phyloP scores from a whole-genome alignment of 2,888 invertebrate genomes.

The Falcaria lacertinaria region DNA sequence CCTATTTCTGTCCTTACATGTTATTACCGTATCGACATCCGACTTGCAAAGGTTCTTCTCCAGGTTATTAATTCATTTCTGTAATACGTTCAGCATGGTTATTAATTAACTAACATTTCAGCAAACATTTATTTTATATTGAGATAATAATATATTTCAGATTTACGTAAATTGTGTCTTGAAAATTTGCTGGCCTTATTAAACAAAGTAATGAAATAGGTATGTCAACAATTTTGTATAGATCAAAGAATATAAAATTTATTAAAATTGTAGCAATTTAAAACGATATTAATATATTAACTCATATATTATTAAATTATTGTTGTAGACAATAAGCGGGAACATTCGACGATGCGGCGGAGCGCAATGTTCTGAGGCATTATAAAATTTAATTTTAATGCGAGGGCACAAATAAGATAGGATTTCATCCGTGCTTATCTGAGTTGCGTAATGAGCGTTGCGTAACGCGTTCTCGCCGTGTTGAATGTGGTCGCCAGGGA shows the following conservation, averaged over 20 bases:
- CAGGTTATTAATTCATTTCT: conserved; percentile 7
- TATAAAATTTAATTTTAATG: conserved; percentile 76
- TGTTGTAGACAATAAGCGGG: conserved; percentile 57
- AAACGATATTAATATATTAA: conserved; percentile 49
- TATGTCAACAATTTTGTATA: not conserved
- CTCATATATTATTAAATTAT: conserved; percentile 61
- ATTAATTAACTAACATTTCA: not conserved
- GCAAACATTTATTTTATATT: not conserved
- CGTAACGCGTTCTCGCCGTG: conserved; percentile 32
- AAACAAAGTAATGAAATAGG: not conserved
- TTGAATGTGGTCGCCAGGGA: conserved; percentile 30
- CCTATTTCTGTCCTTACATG: conserved; percentile 53
- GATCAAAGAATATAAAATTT: conserved; percentile 12
- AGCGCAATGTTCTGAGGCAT: conserved; percentile 55
- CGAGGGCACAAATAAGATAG: conserved; percentile 67
- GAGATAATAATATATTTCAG: not conserved
- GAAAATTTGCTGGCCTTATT: not conserved
- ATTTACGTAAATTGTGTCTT: not conserved
- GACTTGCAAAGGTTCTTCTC: conserved; percentile 34
- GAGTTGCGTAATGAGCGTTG: conserved; percentile 43
- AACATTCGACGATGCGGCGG: conserved; percentile 33
- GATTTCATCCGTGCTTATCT: conserved; percentile 69
- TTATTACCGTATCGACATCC: conserved; percentile 55
- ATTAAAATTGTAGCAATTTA: conserved; percentile 23
- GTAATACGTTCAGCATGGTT: conserved; percentile 1